A percentile compares a stretch with the other conserved stretches of the same genome.
phyloP scores from a whole-genome alignment of 2,113 vertebrate genomes.

The Cranoglanis bouderius region DNA sequence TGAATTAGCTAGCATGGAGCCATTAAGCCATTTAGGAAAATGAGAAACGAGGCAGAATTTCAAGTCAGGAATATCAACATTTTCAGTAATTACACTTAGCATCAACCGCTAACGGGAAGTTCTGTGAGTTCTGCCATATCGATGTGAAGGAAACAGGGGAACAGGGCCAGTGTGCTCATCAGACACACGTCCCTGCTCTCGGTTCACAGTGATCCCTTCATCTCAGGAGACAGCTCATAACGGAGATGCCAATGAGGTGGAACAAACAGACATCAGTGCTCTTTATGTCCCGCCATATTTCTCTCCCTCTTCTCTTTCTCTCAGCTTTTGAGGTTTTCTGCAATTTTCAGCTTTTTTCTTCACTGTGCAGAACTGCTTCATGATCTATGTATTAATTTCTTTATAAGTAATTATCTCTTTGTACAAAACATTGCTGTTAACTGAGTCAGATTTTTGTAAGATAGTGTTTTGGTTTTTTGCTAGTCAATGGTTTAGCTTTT shows the following conservation, averaged over 20 bases:
- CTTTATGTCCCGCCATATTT: not conserved
- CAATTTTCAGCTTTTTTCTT: not conserved
- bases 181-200: conserved; percentile 10
- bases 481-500: not conserved
- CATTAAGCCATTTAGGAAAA: not conserved
- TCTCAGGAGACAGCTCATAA: conserved; percentile 26
- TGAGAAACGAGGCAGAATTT: not conserved
- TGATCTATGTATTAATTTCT: too few relatives aligned
- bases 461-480: not conserved
- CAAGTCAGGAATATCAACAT: not conserved
- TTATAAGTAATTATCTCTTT: too few relatives aligned
- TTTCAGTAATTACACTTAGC: not conserved
- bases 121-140: not conserved
- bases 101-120: not conserved
- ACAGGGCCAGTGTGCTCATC: conserved; percentile 5
- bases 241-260: conserved; percentile 2
- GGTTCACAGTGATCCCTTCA: not conserved
- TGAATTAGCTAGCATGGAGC: not conserved
- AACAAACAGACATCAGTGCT: conserved; percentile 13
- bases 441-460: not conserved
- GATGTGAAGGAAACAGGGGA: conserved; percentile 6
- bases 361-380: not conserved
- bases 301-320: not conserved
- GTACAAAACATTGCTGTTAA: not conserved
- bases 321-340: not conserved